Conservation (phyloP, 2,888 invertebrate genomes). For the Chymomyza fuscimana region DNA sequence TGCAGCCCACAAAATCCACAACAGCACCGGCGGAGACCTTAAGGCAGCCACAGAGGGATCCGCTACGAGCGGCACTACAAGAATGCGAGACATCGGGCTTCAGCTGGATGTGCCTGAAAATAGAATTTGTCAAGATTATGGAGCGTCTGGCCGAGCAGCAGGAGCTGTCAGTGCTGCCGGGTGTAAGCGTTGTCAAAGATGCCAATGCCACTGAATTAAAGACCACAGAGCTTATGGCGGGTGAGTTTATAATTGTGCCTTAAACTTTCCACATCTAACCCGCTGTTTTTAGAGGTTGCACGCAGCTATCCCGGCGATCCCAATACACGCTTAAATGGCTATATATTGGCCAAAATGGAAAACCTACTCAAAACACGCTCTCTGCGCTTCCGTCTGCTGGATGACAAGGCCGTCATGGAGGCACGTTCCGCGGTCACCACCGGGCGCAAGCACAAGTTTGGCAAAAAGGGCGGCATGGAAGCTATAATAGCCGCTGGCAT, state of each 20-base stretch:
- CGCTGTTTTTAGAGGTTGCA: constrained; percentile 82
- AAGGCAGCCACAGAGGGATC: constrained; percentile 30
- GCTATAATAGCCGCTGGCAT: constrained; percentile 82
- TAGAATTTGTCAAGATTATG: constrained; percentile 88
- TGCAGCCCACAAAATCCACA: constrained; percentile 51
- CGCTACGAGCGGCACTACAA: constrained; percentile 78
- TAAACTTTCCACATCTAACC: neutral
- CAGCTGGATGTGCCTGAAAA: constrained; percentile 88
- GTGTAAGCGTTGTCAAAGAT: constrained; percentile 87
- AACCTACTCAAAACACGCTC: constrained; percentile 87
- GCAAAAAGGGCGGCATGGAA: constrained; percentile 81
- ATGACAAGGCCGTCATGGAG: constrained; percentile 83
- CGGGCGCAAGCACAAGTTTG: constrained; percentile 82
- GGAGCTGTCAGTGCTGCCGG: constrained; percentile 86
- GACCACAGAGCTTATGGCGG: constrained; percentile 85
- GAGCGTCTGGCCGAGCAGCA: constrained; percentile 86
- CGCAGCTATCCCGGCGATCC: constrained; percentile 88
- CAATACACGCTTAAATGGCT: constrained; percentile 88
- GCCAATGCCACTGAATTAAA: constrained; percentile 82
- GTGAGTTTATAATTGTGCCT: constrained; percentile 49
- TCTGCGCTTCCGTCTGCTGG: constrained; percentile 86
- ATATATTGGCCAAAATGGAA: constrained; percentile 86
- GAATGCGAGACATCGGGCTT: constrained; percentile 82
- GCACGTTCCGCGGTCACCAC: constrained; percentile 81
- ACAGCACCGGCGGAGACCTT: constrained; percentile 32